Base-by-base conservation (phyloP, 2,888 invertebrate genomes). In the Ariolimax columbianus region DNA sequence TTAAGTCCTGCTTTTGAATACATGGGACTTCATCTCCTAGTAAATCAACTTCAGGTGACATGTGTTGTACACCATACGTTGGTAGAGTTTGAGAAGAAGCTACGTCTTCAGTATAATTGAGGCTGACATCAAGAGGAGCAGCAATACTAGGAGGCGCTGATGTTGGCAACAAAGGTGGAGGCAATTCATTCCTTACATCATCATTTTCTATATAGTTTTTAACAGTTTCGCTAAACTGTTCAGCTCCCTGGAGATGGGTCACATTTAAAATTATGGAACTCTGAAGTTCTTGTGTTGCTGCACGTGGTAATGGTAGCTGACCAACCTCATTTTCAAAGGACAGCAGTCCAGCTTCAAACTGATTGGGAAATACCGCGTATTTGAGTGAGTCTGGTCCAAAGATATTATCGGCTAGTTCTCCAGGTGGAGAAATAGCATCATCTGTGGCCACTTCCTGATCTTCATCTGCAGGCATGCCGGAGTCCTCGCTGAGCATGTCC, bases 391-490 rank as follows among this genome's bases (percentile, higher is more conserved):
- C 78, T 66, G 66, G 17, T 17, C 17, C 47, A 47, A n/a, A 40
- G 19, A 26, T 40, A 17, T 70, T 63, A 23, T 80, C 81, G 11
- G 75, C 77, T 14, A 75, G 33, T 51, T 84, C 84, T 55, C 80
- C 75, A 33, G 81, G 68, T 17, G 72, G 43, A 47, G 85, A 72
- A 43, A 77, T 82, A 2, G 85, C 77, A 36, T 70, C 85, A 70
- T 72, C 78, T 36, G 78, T 85, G 40, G 55, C 47, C 33, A 66
- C 38, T 47, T 85, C 77, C 38, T 77, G 77, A 30, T 82, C 82
- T n/a, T 85, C 82, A 77, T 82, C 80, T 55, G 55, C 78, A 59
- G 81, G 78, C 81, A 84, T 79, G n/a, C 80, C 79, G 36, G 84
- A 80, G 43, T 81, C 75, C 38, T 84, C 80, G 75, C 70, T 80